Conservation (phyloP, 2,113 vertebrate species). For the Rhinogobius similis region DNA sequence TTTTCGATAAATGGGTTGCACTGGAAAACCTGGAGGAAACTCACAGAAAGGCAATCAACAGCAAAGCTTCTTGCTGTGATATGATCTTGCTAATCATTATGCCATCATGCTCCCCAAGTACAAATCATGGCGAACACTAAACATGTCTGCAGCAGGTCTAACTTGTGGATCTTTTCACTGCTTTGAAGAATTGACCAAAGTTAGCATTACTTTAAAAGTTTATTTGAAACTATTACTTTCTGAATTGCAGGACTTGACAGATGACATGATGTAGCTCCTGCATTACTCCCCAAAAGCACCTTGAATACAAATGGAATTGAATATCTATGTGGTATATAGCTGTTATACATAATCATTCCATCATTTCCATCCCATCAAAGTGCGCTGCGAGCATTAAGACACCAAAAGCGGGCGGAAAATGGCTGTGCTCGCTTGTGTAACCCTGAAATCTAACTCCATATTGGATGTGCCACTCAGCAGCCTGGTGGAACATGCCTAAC, state of each 20-base stretch:
- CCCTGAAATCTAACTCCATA: slow-evolving; percentile 13
- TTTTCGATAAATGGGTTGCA: background rate
- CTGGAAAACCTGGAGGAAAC: background rate
- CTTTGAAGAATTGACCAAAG: background rate
- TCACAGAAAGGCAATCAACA: background rate
- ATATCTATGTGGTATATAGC: background rate
- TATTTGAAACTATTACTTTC: slow-evolving; percentile 1
- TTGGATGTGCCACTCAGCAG: slow-evolving; percentile 14
- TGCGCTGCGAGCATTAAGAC: slow-evolving; percentile 8
- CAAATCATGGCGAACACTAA: background rate
- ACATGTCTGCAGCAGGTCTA: background rate
- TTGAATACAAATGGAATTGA: slow-evolving; percentile 1
- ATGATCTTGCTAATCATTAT: background rate
- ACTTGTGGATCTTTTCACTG: background rate
- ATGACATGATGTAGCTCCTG: background rate
- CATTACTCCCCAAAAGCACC: background rate
- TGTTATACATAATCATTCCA: slow-evolving; percentile 8
- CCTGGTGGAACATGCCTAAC: slow-evolving; percentile 8
- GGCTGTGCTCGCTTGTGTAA: slow-evolving; percentile 10
- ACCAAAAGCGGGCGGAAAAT: slow-evolving; percentile 2
- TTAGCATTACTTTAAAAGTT: background rate
- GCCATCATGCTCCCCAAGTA: background rate
- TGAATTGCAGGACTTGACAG: background rate
- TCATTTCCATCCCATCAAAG: slow-evolving; percentile 11
- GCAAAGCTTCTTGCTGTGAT: background rate